These are phyloP conservation scores for Malurus cyaneus DNA, from an alignment of 2,113 vertebrate genomes.

Conservation along the genomic window DNA sequence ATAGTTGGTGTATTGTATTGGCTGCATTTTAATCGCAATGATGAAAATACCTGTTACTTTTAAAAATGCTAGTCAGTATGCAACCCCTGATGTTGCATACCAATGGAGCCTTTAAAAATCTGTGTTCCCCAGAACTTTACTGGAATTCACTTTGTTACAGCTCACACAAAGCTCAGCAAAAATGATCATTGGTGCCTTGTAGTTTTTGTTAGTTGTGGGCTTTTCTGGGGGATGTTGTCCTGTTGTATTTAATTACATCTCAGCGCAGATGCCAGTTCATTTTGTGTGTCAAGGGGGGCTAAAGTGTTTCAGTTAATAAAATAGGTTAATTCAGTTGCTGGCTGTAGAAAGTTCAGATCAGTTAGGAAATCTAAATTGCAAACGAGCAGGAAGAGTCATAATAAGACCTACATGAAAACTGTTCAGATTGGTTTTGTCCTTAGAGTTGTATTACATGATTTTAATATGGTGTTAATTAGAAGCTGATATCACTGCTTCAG, in stretches of 20 bases:
- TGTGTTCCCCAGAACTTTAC: background rate
- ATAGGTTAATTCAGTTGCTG: background rate
- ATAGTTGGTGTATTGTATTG: background rate
- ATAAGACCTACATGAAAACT: background rate
- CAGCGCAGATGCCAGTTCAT: background rate
- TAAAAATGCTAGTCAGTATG: background rate
- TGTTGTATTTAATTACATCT: background rate
- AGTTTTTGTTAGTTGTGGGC: background rate
- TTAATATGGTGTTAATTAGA: background rate
- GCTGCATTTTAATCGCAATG: background rate
- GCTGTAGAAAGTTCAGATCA: background rate
- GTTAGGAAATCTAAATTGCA: background rate
- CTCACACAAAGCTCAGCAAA: background rate
- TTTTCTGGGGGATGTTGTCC: rapidly evolving
- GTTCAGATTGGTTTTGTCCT: background rate
- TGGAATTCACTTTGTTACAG: background rate
- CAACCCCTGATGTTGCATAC: background rate
- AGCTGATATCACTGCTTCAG: background rate
- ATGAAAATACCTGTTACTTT: background rate
- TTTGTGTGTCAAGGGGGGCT: background rate
- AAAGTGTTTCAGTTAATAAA: background rate
- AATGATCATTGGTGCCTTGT: background rate
- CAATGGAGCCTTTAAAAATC: background rate
- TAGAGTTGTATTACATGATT: background rate
- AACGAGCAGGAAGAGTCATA: background rate